Evolutionary conservation across 2,113 vertebrate species (phyloP).

Genomic region (Corapipo altera): DNA sequence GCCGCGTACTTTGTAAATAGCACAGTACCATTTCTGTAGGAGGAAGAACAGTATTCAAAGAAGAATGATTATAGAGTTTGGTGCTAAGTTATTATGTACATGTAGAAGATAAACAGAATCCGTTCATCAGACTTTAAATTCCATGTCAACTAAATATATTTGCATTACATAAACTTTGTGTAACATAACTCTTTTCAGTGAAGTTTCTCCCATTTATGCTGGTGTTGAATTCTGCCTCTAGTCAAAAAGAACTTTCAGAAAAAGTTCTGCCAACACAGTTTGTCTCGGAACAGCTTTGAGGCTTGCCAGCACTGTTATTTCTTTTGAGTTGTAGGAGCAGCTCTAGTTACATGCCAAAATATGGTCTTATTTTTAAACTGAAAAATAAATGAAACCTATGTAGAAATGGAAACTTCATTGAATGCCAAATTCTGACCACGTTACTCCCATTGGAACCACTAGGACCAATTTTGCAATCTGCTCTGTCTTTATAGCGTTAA

Average conservation of each 20-base stretch:
- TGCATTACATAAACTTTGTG: slow-evolving; percentile 4
- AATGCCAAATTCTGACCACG: slow-evolving; percentile 35
- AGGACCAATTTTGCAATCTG: slow-evolving; percentile 29
- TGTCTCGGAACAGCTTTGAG: slow-evolving; percentile 27
- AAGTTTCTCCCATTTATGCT: slow-evolving; percentile 13
- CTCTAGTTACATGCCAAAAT: slow-evolving; percentile 42
- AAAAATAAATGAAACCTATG: slow-evolving; percentile 57
- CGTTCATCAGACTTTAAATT: slow-evolving; percentile 30
- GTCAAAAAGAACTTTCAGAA: slow-evolving; percentile 26
- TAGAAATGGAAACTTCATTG: slow-evolving; percentile 48
- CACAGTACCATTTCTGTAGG: neutral
- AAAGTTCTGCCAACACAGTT: slow-evolving; percentile 44
- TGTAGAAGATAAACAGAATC: neutral
- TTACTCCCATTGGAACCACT: slow-evolving; percentile 35
- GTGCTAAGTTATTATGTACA: neutral
- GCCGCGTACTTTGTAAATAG: neutral
- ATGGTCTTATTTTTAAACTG: slow-evolving; percentile 49
- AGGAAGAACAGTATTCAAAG: neutral
- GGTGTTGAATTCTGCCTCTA: slow-evolving; percentile 38
- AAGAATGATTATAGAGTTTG: neutral
- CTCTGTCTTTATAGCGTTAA: slow-evolving; percentile 6
- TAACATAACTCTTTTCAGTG: neutral
- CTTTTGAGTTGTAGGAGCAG: slow-evolving; percentile 10
- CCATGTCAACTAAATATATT: neutral
- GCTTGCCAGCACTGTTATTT: slow-evolving; percentile 40